phyloP scores from a whole-genome alignment of 1,140 invertebrate species.

The Paraescarpia echinospica region DNA sequence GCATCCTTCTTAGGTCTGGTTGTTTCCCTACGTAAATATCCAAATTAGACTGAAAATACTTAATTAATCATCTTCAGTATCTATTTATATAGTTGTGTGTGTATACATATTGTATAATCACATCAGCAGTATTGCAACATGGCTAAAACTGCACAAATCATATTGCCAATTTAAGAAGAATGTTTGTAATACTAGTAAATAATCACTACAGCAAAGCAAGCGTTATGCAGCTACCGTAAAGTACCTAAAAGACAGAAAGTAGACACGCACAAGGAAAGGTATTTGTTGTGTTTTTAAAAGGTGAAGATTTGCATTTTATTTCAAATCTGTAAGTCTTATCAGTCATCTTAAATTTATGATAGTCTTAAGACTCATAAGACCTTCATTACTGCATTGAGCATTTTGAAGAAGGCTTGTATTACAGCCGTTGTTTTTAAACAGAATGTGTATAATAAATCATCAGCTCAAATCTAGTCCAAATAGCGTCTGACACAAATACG shows the following conservation, averaged over 20 bases:
- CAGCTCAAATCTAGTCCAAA: no score
- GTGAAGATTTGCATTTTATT: neutral
- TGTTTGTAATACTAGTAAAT: neutral
- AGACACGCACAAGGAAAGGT: neutral
- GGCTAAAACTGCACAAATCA: neutral
- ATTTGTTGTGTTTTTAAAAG: neutral
- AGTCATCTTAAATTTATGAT: no score
- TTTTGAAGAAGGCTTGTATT: no score
- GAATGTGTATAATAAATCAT: no score
- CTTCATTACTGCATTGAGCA: no score
- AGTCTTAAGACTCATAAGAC: no score
- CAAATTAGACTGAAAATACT: neutral
- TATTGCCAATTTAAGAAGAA: neutral
- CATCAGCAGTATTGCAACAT: neutral
- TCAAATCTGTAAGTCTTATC: no score
- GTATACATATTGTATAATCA: neutral
- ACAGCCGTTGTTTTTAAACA: no score
- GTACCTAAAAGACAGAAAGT: neutral
- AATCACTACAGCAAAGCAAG: neutral
- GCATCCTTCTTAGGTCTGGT: neutral
- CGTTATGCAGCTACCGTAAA: neutral
- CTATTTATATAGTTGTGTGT: neutral
- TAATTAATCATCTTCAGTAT: neutral
- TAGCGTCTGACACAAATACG: no score
- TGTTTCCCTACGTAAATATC: neutral